Evolutionary conservation across 2,888 invertebrate species (phyloP), one percentile per base, ranked within the genome.

Genomic region (Stenodera caucasica): DNA sequence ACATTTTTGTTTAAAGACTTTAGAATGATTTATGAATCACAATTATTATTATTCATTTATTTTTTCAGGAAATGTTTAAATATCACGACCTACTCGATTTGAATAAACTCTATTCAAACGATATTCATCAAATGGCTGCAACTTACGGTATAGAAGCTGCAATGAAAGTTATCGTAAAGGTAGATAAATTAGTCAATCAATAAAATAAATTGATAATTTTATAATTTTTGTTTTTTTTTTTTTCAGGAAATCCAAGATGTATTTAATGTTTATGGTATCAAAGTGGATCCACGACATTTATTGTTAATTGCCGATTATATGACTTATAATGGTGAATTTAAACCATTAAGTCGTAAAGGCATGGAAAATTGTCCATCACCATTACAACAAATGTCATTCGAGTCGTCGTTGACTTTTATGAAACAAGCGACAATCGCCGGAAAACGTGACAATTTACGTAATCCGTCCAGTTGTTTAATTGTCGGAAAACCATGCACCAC

Each of bases 81-180:
- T 90, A 94, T 77, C 83, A 88, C 55, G 82, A 90, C 57, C 76
- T 94, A 2, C 79, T 98, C 29, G 90, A 96, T 78, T 79, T 98
- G 52, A 90, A 92, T 72, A 86, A 86, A 63, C 79, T 98, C 1
- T 96, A 96, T 80, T 92, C 92, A 37, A 99, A 99, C 77, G 96
- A 98, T 76, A 91, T 99, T 63, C 94, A 97, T 74, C 89, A 90
- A 1, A 90, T 99, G 72, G 92, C 95, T 0, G 84, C 87, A 60
- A 92, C 90, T 0, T 99, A 96, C 75, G 99, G 99, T 0, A 95
- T 99, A 66, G 99, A 99, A 83, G 98, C 99, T 0, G 98, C 97
- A 0, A 86, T 88, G 53, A 89, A 89, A 78, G 92, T 94, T 2
- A 91, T 99, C 58, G 90, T 95, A 11, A 93, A 91, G 78, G 87